Base-by-base conservation (phyloP, 2,888 invertebrate species). In the Hesperia comma region DNA sequence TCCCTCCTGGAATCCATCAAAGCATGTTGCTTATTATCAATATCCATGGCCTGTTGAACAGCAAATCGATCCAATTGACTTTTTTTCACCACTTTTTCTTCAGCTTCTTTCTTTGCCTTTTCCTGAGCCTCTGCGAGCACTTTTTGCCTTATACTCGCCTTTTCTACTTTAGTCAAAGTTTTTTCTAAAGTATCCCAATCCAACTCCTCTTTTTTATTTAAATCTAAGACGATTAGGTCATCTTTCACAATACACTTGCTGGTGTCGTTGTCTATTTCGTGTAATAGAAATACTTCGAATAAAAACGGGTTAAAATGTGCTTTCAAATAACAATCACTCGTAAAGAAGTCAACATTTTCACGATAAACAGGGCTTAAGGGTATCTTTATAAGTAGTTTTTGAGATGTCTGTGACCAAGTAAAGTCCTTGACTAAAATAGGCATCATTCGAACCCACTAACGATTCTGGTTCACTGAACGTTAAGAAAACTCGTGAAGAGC, bases 381-480 rank as follows among this genome's bases (percentile, higher is more conserved):
- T 33, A 97, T 94, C 72, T 93, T 93, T 64, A 97, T 93, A 69
- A 94, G 93, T 8, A 97, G 77, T 43, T 85, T 86, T 46, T 90
- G 90, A 14, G 91, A 86, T 1, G 95, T 95, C 90, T 97, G 96
- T 46, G 94, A 94, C 97, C 97, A 97, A 43, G 93, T 94, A 78
- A 93, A 96, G 88, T 97, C 95, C 88, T 95, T 96, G 0, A 97
- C 92, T 73, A 96, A 74, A 72, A 96, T 94, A n/a, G 96, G 95
- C 96, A 96, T 96, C 70, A 17, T 54, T 6, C 14, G 37, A 37
- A 37, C 1, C 37, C 37, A 0, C 37, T 37, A 1, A 7, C 7
- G 10, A 37, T 37, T 7, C 8, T 37, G 37, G 37, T 12, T 8
- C 37, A n/a, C n/a, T n/a, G n/a, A n/a, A n/a, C 10, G 8, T 51